Evolutionary conservation across 2,113 vertebrate genomes (phyloP), one percentile per base, ranked within the genome.

Genomic region (Pterocles gutturalis): DNA sequence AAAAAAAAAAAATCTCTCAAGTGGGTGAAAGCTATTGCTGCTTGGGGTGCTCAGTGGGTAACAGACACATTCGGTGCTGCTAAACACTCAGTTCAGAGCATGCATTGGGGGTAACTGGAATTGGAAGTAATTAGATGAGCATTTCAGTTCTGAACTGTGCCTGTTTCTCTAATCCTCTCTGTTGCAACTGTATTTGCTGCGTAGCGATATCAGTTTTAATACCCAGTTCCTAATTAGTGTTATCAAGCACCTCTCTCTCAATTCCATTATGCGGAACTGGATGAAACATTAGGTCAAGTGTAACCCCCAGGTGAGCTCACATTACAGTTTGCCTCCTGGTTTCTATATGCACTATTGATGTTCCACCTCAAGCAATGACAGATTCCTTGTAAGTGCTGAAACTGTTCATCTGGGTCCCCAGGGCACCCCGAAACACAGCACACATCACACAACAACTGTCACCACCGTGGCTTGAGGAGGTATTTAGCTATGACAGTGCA

Each of bases 211-310:
- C 67, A 46, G 25, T 62, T 84, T 95, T 95, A 96, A 97, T 92
- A 92, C 71, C 53, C 60, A 43, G 55, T 48, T 81, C 83, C 86
- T 96, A 96, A 97, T 94, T 93, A 95, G 55, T 17, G n/a, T 51
- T 90, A 96, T 92, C 91, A 81, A 93, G 72, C 76, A 93, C 45
- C 69, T 75, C 83, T 73, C 83, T 69, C 83, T 93, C 4, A 4
- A 34, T 55, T 95, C 88, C 80, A 83, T 89, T 95, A 78, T 33
- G 58, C 79, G 73, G 79, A 83, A 61, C 94, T 48, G 69, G 83
- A 87, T 73, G 77, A 96, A 96, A 84, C 0, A 0, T 80, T 66
- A 62, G 83, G 93, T 89, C 89, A 89, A 95, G 83, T 55, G 80
- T 34, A 94, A 78, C 72, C 86, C 91, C 69, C 81, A 75, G 81